Percentiles rank a stretch among this genome's conserved stretches.
Evolutionary conservation across 2,797 vertebrate genomes (phyloP).

Genomic region (Argya squamiceps): DNA sequence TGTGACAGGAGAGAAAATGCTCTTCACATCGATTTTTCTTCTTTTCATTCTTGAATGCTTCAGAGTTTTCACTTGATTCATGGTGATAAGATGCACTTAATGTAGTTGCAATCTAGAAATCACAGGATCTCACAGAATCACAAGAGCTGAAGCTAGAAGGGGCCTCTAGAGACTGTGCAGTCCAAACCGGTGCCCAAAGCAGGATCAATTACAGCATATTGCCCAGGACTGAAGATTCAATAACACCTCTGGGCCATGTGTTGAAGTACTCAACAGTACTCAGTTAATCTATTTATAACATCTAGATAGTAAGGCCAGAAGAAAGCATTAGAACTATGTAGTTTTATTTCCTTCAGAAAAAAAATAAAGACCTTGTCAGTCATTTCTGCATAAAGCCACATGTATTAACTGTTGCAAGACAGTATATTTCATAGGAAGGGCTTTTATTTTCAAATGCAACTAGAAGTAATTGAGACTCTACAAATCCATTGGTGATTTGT

Average conservation of each 20-base stretch:
- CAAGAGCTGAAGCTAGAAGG: not conserved
- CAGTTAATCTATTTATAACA: not conserved
- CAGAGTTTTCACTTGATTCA: not conserved
- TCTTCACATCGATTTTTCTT: not conserved
- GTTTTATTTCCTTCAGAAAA: not conserved
- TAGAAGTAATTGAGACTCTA: not conserved
- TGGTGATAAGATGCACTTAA: not conserved
- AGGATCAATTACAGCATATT: not conserved
- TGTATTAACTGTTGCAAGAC: not conserved
- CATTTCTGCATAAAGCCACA: not conserved
- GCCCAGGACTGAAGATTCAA: not conserved
- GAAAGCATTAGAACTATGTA: not conserved
- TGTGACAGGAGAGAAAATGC: not conserved
- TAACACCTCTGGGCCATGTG: not conserved
- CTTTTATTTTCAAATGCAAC: not conserved
- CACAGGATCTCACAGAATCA: not conserved
- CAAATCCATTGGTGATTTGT: not conserved
- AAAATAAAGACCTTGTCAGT: not conserved
- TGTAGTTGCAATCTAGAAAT: not conserved
- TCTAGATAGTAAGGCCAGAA: not conserved
- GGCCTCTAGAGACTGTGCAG: not conserved
- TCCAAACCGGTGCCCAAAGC: not conserved
- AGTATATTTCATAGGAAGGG: not conserved
- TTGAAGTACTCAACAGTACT: not conserved
- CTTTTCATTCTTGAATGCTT: constrained; percentile 2